Base-by-base conservation (phyloP, 2,113 vertebrate genomes). In the Suricata suricatta region DNA sequence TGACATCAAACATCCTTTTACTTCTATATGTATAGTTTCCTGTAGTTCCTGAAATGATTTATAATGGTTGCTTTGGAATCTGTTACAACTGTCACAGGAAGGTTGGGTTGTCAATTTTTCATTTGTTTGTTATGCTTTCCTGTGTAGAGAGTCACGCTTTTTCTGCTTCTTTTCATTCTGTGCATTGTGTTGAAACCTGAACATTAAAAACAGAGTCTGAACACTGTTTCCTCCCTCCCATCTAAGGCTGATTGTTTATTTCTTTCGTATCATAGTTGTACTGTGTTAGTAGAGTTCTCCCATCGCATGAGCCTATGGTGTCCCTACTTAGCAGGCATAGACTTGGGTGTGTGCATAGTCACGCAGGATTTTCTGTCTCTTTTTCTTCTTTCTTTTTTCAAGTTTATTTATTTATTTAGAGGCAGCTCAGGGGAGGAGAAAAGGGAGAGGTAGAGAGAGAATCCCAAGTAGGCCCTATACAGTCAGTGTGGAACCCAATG, bases 261-360 rank as follows among this genome's bases (percentile, higher is more conserved):
- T 47, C 2, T 69, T 85, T 85, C 35, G 47, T 4, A 8, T 38
- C 7, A 0, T 68, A 9, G 19, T 76, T 82, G 12, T 31, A 31
- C 13, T 77, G 41, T 29, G 38, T 38, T 50, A 27, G 50, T 35
- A 21, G 76, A 79, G 31, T 38, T 69, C 25, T 86, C 23, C 33
- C 25, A 2, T 4, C 3, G 38, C 29, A 3, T 5, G 33, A 68
- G 10, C 3, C 38, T 9, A 4, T 25, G 23, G 12, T 25, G 0
- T 31, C 31, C 11, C 15, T 29, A 3, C 44, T 68, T 35, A 8
- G 35, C 35, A 31, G 16, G 3, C 3, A 13, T 1, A 47, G 23
- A 63, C 81, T 25, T 23, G 54, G 27, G 23, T 60, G 21, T 47
- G 29, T n/a, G 13, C 23, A 33, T 9, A 2, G 12, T 76, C 2